Evolutionary conservation across 2,113 vertebrate genomes (phyloP), one percentile per base, ranked within the genome.

Genomic region (Jaculus jaculus): DNA sequence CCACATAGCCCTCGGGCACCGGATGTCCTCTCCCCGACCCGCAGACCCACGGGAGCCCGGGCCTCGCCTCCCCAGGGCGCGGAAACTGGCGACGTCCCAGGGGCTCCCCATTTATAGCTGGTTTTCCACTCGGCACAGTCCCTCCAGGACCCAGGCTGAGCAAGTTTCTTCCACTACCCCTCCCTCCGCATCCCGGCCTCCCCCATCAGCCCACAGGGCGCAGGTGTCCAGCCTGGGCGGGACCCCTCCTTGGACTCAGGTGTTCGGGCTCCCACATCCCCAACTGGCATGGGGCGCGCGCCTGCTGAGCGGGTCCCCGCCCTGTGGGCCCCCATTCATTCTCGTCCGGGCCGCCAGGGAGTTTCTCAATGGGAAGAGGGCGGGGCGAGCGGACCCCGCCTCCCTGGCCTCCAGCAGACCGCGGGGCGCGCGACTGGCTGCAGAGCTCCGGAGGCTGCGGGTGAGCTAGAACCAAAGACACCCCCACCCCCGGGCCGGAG

Each of bases 111-210:
- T 94, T 96, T 97, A 96, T 97, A 96, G 94, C 92, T 94, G 8
- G 0, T 85, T 97, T 97, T 97, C 97, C 97, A 97, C 92, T 96
- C 83, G 5, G 93, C 85, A 26, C 39, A 2, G 79, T 97, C 75
- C 93, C 97, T 93, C 66, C 78, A 84, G 97, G 88, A 82, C 79
- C 63, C 4, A 7, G 32, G 84, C 90, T 97, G 95, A 97, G 95
- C 94, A 80, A 96, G 61, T 97, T 97, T 97, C 94, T 97, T 97
- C 96, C 97, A 97, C 51, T 95, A 69, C 58, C 37, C 66, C 69
- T 20, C 63, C 79, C 51, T 61, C 39, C 65, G 39, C 75, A 47
- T n/a, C n/a, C 9, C 58, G 5, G 8, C 16, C 26, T 54, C 84
- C 17, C 12, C n/a, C 74, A 23, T 21, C 63, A 82, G 23, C 54